Evolutionary conservation across 2,797 vertebrate species (phyloP).

Genomic region (Epinephelus awoara): DNA sequence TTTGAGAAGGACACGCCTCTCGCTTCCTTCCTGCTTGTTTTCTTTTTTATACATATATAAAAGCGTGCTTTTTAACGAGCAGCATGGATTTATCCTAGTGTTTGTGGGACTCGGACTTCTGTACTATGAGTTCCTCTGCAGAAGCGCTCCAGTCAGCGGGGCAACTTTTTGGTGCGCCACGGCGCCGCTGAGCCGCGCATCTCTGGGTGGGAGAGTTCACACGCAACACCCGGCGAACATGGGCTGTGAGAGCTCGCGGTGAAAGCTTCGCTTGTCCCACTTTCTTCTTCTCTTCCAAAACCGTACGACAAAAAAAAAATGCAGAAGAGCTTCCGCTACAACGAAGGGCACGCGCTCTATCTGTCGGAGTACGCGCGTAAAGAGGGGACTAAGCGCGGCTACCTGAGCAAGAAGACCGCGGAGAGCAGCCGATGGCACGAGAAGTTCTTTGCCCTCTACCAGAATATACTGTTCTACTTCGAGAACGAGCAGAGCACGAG

Average conservation of each 20-base stretch:
- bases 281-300: constrained; percentile 17
- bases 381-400: constrained; percentile 92
- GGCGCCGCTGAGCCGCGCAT: constrained; percentile 51
- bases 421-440: constrained; percentile 96
- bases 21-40: constrained; percentile 5
- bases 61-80: neutral
- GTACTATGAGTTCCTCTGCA: constrained; percentile 61
- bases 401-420: constrained; percentile 92
- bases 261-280: constrained; percentile 22
- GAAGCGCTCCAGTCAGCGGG: constrained; percentile 55
- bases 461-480: constrained; percentile 96
- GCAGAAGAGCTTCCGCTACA: constrained; percentile 97
- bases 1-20: constrained; percentile 25
- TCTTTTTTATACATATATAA: neutral
- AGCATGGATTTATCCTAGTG: constrained; percentile 66
- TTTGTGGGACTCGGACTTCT: constrained; percentile 27
- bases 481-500: constrained; percentile 94
- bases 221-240: constrained; percentile 42
- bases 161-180: constrained; percentile 81
- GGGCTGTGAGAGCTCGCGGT: constrained; percentile 37
- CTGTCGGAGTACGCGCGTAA: constrained; percentile 93
- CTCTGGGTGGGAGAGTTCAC: constrained; percentile 70
- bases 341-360: constrained; percentile 93
- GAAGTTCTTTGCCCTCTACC: constrained; percentile 94
- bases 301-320: constrained; percentile 75